phyloP scores from a whole-genome alignment of 2,797 vertebrate species.

The Crossoptilon crossoptilon region DNA sequence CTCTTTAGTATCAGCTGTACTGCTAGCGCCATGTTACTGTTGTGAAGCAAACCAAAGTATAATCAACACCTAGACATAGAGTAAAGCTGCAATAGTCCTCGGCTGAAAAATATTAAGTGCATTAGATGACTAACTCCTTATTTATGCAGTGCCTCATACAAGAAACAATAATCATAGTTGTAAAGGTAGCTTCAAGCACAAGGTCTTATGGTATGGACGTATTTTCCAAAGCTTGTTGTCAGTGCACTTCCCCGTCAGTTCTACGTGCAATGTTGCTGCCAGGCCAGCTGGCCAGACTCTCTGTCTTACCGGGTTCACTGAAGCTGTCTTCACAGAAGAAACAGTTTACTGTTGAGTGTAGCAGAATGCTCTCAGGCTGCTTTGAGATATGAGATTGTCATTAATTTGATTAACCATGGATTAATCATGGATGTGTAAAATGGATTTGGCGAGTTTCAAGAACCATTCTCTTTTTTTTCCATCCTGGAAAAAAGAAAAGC shows the following conservation, averaged over 20 bases:
- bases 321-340: background rate
- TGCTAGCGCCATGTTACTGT: constrained; percentile 57
- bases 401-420: background rate
- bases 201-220: constrained; percentile 6
- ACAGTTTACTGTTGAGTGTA: background rate
- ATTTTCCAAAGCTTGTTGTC: constrained; percentile 37
- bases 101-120: constrained; percentile 62
- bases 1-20: constrained; percentile 66
- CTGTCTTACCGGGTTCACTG: background rate
- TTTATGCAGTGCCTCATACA: constrained; percentile 68
- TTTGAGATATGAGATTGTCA: background rate
- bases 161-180: constrained; percentile 22
- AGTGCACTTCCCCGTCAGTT: constrained; percentile 35
- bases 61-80: constrained; percentile 56
- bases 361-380: background rate
- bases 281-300: background rate
- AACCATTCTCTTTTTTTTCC: background rate
- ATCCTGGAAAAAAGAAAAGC: background rate
- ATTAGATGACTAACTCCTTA: constrained; percentile 48
- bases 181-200: constrained; percentile 59
- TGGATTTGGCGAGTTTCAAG: background rate
- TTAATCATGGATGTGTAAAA: background rate
- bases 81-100: constrained; percentile 54
- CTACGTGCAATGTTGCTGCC: background rate
- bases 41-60: constrained; percentile 75